phyloP scores from a whole-genome alignment of 2,888 invertebrate genomes.

The Agrochola lota region DNA sequence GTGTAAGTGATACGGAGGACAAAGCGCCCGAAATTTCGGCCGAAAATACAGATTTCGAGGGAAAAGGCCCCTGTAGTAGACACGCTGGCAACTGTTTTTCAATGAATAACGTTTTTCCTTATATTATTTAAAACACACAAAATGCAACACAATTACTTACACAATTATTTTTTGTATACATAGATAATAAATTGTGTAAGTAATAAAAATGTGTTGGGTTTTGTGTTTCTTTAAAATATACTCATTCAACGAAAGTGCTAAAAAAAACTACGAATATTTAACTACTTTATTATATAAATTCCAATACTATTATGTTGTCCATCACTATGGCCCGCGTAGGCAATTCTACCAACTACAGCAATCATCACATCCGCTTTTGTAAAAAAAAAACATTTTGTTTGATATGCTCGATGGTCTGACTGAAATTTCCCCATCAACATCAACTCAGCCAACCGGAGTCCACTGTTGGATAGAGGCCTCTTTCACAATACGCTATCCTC shows the following conservation, averaged over 20 bases:
- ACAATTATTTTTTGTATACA: neutral
- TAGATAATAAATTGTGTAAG: neutral
- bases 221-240: neutral
- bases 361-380: conserved; percentile 65
- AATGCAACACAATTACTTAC: neutral
- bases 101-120: neutral
- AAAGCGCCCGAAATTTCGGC: no score
- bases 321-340: conserved; percentile 60
- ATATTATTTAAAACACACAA: no score
- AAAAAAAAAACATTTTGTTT: conserved; percentile 1
- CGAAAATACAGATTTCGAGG: no score
- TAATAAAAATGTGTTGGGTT: neutral
- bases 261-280: neutral
- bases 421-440: neutral
- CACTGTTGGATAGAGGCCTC: no score
- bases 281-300: neutral
- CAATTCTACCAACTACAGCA: conserved; percentile 60
- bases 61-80: no score
- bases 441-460: no score
- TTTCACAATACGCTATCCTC: no score
- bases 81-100: neutral
- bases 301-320: conserved; percentile 15
- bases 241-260: neutral
- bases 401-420: conserved; percentile 38
- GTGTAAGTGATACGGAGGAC: no score